Evolutionary conservation across 2,888 invertebrate genomes (phyloP).

Genomic region (Drosophila incognita): DNA sequence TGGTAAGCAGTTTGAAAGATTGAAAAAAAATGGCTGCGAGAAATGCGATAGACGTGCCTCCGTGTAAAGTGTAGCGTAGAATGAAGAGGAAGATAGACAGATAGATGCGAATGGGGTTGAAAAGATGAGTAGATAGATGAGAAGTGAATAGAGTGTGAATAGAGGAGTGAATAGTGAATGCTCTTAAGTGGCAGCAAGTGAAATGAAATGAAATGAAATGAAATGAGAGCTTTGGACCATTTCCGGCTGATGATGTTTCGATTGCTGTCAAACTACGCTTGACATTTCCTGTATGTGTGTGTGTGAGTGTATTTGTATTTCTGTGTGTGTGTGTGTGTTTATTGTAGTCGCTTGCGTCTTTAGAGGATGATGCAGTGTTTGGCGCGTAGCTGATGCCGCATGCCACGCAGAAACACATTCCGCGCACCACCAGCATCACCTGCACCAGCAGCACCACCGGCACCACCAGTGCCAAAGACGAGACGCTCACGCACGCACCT

Average conservation of each 20-base stretch:
- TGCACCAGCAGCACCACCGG: slow-evolving; percentile 7
- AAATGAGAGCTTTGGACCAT: slow-evolving; percentile 62
- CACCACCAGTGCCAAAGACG: slow-evolving; percentile 37
- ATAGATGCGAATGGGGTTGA: slow-evolving; percentile 18
- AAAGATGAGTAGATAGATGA: slow-evolving; percentile 22
- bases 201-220: slow-evolving; percentile 4
- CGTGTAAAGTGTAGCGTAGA: slow-evolving; percentile 76
- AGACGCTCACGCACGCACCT: slow-evolving; percentile 77
- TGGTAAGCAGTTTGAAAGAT: slow-evolving; percentile 11
- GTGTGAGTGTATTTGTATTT: slow-evolving; percentile 6
- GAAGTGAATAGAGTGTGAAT: not conserved
- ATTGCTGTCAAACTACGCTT: slow-evolving; percentile 73
- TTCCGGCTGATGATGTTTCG: slow-evolving; percentile 64
- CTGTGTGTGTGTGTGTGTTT: slow-evolving; percentile 18
- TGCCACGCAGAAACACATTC: slow-evolving; percentile 62
- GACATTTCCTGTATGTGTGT: slow-evolving; percentile 67
- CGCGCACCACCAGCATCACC: slow-evolving; percentile 26
- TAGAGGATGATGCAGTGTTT: slow-evolving; percentile 75
- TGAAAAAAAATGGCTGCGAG: slow-evolving; percentile 71
- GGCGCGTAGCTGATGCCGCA: slow-evolving; percentile 68
- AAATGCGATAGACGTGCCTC: slow-evolving; percentile 81
- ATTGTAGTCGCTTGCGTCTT: slow-evolving; percentile 37
- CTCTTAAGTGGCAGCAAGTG: slow-evolving; percentile 9
- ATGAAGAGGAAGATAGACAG: slow-evolving; percentile 37
- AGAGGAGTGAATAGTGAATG: slow-evolving; percentile 10